Percentiles rank a stretch among this genome's conserved stretches.
Evolutionary conservation across 2,797 vertebrate species (phyloP).

Genomic region (Staurois parvus): DNA sequence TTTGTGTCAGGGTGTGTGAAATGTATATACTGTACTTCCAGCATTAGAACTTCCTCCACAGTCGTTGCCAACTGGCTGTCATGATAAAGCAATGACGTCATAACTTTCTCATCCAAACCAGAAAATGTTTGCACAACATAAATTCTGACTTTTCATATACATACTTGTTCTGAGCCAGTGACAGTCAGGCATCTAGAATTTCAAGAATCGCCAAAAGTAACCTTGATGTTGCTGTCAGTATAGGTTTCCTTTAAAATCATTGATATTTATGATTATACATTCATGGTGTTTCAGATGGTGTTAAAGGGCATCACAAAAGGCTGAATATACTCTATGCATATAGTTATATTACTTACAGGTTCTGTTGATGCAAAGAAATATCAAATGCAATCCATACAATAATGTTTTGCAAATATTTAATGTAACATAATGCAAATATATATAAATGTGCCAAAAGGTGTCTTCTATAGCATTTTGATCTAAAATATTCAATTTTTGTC

Average conservation of each 20-base stretch:
- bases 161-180: neutral
- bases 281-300: neutral
- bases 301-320: neutral
- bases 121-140: too few relatives aligned
- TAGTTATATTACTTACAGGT: neutral
- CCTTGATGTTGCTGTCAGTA: neutral
- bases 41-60: neutral
- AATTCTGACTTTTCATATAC: too few relatives aligned
- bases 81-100: neutral
- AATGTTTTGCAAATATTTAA: conserved; percentile 47
- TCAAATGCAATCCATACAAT: neutral
- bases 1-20: too few relatives aligned
- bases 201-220: neutral
- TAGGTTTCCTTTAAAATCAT: neutral
- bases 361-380: neutral
- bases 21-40: neutral
- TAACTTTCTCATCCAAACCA: neutral
- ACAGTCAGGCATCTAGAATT: neutral
- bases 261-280: neutral
- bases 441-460: conserved; percentile 19
- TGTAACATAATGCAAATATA: conserved; percentile 39
- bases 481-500: conserved; percentile 37
- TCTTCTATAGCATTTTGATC: conserved; percentile 2
- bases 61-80: neutral
- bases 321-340: neutral